phyloP scores from a whole-genome alignment of 2,888 invertebrate genomes.

The Crepidodera aurea region DNA sequence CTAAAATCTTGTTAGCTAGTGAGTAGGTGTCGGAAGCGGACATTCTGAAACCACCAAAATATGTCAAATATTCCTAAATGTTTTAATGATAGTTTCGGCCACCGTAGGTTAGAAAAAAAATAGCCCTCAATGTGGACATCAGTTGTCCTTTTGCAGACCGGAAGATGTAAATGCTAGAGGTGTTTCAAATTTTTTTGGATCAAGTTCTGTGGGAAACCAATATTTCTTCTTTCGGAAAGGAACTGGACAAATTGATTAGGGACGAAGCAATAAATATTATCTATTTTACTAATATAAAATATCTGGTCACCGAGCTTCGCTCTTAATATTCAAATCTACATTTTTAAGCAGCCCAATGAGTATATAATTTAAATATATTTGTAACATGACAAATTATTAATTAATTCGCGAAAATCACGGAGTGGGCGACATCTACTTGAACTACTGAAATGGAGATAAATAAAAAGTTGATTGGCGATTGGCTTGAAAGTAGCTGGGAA shows the following conservation, averaged over 20 bases:
- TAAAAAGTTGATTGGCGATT: too few species aligned
- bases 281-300: too few species aligned
- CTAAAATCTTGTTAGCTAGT: conserved; percentile 45
- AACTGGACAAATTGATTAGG: conserved; percentile 12
- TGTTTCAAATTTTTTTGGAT: conserved; percentile 7
- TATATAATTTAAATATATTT: too few species aligned
- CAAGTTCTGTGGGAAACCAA: conserved; percentile 7
- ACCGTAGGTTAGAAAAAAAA: conserved; percentile 40
- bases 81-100: conserved; percentile 35
- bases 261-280: not conserved
- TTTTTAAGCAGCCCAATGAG: too few species aligned
- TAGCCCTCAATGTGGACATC: conserved; percentile 33
- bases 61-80: conserved; percentile 37
- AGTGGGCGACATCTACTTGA: too few species aligned
- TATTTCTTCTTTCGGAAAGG: conserved; percentile 1
- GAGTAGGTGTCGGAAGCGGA: conserved; percentile 43
- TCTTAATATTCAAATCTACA: too few species aligned
- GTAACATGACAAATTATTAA: too few species aligned
- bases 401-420: too few species aligned
- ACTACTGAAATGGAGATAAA: too few species aligned
- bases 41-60: conserved; percentile 33
- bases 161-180: conserved; percentile 20
- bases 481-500: too few species aligned
- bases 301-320: too few species aligned
- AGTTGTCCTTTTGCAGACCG: conserved; percentile 31